These are phyloP conservation scores for Nowickia ferox DNA, from an alignment of 2,888 invertebrate genomes.

Conservation along the genomic window DNA sequence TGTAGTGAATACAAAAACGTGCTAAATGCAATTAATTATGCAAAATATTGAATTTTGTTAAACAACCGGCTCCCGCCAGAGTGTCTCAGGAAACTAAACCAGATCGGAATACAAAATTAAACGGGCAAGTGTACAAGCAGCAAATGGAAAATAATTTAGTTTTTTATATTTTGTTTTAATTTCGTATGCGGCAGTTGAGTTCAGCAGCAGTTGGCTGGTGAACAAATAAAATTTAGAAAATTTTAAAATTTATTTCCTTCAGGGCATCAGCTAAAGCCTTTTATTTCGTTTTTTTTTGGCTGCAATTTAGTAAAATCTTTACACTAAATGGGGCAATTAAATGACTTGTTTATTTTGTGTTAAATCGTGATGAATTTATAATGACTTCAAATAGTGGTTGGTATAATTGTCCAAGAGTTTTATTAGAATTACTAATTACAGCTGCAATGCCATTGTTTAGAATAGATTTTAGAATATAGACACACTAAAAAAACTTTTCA, in stretches of 20 bases:
- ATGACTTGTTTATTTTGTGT: constrained; percentile 59
- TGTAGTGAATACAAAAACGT: constrained; percentile 78
- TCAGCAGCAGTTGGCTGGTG: constrained; percentile 45
- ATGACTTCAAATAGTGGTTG: constrained; percentile 26
- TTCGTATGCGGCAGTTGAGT: constrained; percentile 9
- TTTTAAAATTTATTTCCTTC: constrained; percentile 65
- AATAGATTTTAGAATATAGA: no score
- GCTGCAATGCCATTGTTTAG: background rate
- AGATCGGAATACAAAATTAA: constrained; percentile 60
- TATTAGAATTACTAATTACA: constrained; percentile 5
- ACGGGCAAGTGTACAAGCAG: constrained; percentile 15
- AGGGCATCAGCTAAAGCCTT: constrained; percentile 10
- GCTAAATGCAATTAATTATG: constrained; percentile 83
- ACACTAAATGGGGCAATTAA: constrained; percentile 35
- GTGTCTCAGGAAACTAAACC: constrained; percentile 47
- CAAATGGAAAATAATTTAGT: constrained; percentile 22
- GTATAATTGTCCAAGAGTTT: constrained; percentile 26
- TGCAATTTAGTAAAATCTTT: constrained; percentile 8
- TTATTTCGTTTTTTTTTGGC: background rate
- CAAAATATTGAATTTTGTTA: constrained; percentile 82
- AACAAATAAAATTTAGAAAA: constrained; percentile 76
- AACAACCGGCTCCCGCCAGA: constrained; percentile 71
- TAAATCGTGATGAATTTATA: constrained; percentile 62
- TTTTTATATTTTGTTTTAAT: constrained; percentile 39
- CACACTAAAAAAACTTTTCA: background rate